These are phyloP conservation scores for Platycercus adscitus DNA, from an alignment of 2,113 vertebrate genomes.

Conservation along the genomic window DNA sequence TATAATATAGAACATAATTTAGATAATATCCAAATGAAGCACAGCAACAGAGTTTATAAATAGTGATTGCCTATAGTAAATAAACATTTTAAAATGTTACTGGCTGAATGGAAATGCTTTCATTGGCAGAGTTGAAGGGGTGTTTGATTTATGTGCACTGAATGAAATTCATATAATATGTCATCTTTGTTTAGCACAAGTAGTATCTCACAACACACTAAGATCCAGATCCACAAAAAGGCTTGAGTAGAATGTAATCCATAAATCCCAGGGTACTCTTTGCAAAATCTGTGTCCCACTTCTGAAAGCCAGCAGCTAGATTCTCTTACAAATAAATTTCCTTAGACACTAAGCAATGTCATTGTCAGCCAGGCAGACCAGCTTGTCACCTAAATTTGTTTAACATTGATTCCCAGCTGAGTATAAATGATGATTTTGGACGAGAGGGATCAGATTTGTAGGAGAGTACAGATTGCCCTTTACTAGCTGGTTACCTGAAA, in stretches of 20 bases:
- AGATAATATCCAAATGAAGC: slow-evolving; percentile 14
- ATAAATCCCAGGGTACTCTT: neutral
- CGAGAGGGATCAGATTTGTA: neutral
- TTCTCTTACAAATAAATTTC: neutral
- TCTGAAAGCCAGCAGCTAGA: neutral
- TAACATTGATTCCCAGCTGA: neutral
- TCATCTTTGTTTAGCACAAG: neutral
- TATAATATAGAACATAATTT: slow-evolving; percentile 74
- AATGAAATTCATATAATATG: neutral
- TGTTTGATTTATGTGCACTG: neutral
- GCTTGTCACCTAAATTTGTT: neutral
- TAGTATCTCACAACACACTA: neutral
- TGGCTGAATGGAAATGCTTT: neutral
- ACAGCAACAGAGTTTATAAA: neutral
- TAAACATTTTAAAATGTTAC: neutral
- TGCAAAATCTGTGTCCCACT: neutral
- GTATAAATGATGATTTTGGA: neutral
- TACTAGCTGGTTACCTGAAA: neutral
- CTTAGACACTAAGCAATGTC: neutral
- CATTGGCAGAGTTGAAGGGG: neutral
- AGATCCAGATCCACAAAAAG: neutral
- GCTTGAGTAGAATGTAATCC: neutral
- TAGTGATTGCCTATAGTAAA: neutral
- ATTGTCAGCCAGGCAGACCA: neutral
- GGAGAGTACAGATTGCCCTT: neutral